Evolutionary conservation across 2,888 invertebrate genomes (phyloP).

Genomic region (Dryobota labecula): DNA sequence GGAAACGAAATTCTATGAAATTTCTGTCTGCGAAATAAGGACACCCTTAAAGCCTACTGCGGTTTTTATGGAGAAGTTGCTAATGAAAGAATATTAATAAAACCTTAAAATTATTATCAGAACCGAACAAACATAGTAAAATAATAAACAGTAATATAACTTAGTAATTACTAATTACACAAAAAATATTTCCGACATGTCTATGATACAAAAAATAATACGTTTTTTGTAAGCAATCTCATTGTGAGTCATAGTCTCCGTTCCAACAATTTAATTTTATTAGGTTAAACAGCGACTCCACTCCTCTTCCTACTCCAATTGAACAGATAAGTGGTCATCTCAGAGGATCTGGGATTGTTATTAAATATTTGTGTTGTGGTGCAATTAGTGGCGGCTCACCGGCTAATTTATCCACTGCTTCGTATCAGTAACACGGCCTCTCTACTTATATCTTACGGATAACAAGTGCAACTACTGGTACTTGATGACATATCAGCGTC

Average conservation of each 20-base stretch:
- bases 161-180: background rate
- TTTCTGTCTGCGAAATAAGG: no score
- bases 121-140: background rate
- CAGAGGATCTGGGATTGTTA: slow-evolving; percentile 88
- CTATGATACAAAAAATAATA: background rate
- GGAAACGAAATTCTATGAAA: no score
- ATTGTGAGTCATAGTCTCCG: background rate
- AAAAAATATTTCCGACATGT: background rate
- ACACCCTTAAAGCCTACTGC: no score
- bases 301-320: slow-evolving; percentile 69
- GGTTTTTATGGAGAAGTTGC: background rate
- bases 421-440: slow-evolving; percentile 20
- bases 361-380: slow-evolving; percentile 90
- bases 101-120: background rate
- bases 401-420: slow-evolving; percentile 84
- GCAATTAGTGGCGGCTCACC: slow-evolving; percentile 87
- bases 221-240: background rate
- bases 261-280: background rate
- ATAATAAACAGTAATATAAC: no score
- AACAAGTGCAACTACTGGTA: slow-evolving; percentile 34
- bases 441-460: slow-evolving; percentile 21
- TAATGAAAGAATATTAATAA: background rate
- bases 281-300: slow-evolving; percentile 69
- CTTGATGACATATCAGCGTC: slow-evolving; percentile 40
- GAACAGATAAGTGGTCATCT: slow-evolving; percentile 89